These are phyloP conservation scores for Apostichopus californicus DNA, from an alignment of 35 echinoderm and acorn worm genomes.

Conservation along the genomic window DNA sequence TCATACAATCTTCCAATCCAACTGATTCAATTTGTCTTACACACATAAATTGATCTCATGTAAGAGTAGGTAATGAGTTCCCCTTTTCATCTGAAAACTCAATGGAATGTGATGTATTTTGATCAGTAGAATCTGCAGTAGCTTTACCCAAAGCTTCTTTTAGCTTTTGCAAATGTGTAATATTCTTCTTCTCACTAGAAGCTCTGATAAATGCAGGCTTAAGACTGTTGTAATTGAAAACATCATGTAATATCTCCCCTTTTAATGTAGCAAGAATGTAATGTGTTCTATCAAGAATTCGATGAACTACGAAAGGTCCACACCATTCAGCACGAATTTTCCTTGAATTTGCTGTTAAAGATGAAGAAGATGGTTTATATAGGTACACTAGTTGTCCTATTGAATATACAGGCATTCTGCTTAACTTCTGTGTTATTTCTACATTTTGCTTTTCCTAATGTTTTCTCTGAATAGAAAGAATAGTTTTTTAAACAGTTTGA, in stretches of 20 bases:
- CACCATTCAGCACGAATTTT: conserved; percentile 30
- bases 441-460: conserved; percentile 31
- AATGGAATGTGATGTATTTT: too few species aligned
- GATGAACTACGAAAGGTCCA: conserved; percentile 26
- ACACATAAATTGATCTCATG: too few species aligned
- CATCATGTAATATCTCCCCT: neutral
- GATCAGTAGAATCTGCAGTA: too few species aligned
- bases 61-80: too few species aligned
- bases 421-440: conserved; percentile 29
- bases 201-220: conserved; percentile 53
- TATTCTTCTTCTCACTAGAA: conserved; percentile 13
- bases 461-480: neutral
- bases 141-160: neutral
- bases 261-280: conserved; percentile 22
- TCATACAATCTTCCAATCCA: too few species aligned
- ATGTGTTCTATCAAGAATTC: conserved; percentile 21
- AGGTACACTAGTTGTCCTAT: conserved; percentile 26
- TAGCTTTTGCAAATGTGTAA: neutral
- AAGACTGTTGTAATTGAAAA: conserved; percentile 52
- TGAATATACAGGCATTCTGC: neutral
- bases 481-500: conserved; percentile 17
- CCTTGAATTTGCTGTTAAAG: conserved; percentile 10
- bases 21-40: too few species aligned
- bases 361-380: conserved; percentile 14
- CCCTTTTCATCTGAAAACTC: too few species aligned